Base-by-base conservation (phyloP, 2,113 vertebrate species). In the Protomyctophum bolini region DNA sequence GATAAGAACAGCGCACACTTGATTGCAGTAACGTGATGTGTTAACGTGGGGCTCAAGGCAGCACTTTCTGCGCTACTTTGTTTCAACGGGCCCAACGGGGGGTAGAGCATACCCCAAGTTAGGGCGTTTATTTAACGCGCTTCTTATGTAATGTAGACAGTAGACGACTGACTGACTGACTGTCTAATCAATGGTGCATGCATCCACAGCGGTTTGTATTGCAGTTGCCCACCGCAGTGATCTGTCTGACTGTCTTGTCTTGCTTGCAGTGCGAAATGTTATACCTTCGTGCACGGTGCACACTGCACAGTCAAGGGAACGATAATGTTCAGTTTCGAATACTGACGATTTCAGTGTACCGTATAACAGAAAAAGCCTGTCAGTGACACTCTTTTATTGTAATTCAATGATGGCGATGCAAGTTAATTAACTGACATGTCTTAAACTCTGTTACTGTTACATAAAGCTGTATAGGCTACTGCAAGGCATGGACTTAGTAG, bases 11-110 rank as follows among this genome's bases (percentile, higher is more conserved):
- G 2, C 0, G 6, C 28, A 63, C 14, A 51, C 33, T 33, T 10
- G 50, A 12, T 12, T 4, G 62, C n/a, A 14, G 54, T 50, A 45
- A 70, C 48, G 9, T n/a, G 73, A 72, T 75, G 57, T 58, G 48
- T 49, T 9, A 49, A 49, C 21, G 33, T 41, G 33, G 33, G 33
- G 33, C 33, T 41, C 33, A 41, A 6, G 21, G 21, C 21, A 21
- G 33, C 33, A 41, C 33, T 41, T 41, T 41, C 33, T 41, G 33
- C 33, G 33, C 33, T 41, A 54, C 11, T 41, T 41, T 41, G 33
- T 41, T 41, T 41, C 33, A 41, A 41, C 33, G 33, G 33, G 33
- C 5, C 5, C 33, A 41, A 41, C 33, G 33, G 33, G 33, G 33
- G 33, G 33, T 41, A 41, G 33, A 41, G 33, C 2, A 21, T 21